Base-by-base conservation (phyloP, 2,113 vertebrate species). In the Perca flavescens region DNA sequence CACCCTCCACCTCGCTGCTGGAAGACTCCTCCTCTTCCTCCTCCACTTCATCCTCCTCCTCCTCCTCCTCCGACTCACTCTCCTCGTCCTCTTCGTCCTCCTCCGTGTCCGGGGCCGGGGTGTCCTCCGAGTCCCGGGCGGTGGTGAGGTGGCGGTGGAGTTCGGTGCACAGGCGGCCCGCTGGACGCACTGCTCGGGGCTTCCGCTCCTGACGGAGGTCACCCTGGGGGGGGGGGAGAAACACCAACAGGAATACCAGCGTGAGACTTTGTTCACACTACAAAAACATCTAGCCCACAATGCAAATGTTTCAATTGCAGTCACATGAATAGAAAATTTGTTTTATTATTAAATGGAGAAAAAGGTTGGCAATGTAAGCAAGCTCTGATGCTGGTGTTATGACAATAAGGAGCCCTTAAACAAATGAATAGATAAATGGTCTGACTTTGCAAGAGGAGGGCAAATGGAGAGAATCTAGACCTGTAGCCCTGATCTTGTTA, bases 71-170 rank as follows among this genome's bases (percentile, higher is more conserved):
- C 3, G 87, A 91, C 71, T 91, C 92, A 21, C 92, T 93, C 68
- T 93, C 74, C 0, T 92, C 92, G 0, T 96, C 88, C 13, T 93
- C 92, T 0, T 94, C 94, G 2, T 95, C 94, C 47, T 94, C 94
- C 83, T 96, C 95, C 0, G 93, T 92, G 34, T 96, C 94, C 0
- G 91, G 85, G 0, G 80, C 80, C 6, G 2, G 77, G 13, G 70
- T 6, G 50, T 91, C 90, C 93, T 95, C 94, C 0, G 87, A 74
- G 85, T 94, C 94, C 56, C 92, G 83, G 19, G 89, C 60, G 0
- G 97, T 96, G 80, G 96, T 97, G 90, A 99, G 97, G 95, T 99
- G 97, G 72, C 96, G 97, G 84, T 99, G 98, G 71, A 99, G 96
- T 86, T 99, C 98, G 0, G 96, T 96, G 93, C 97, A 98, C 47